These are phyloP conservation scores for Cremastinae sp. DNA, from an alignment of 2,888 invertebrate genomes.

Conservation along the genomic window DNA sequence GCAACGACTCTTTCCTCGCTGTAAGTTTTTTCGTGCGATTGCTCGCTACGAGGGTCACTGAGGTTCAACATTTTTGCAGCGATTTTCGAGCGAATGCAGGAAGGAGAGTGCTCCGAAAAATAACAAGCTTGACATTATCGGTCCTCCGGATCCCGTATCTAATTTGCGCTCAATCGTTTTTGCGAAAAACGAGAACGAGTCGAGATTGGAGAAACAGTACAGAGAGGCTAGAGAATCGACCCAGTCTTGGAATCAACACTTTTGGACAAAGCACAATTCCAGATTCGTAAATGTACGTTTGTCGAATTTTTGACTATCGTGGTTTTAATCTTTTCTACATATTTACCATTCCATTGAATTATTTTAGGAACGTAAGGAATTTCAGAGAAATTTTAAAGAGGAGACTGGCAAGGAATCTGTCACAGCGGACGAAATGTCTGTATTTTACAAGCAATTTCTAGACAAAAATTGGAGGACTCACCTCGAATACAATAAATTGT, in stretches of 20 bases:
- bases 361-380: conserved; percentile 80
- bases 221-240: conserved; percentile 86
- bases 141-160: conserved; percentile 90
- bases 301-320: background rate
- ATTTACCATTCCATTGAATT: background rate
- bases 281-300: conserved; percentile 82
- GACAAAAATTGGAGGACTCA: conserved; percentile 91
- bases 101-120: conserved; percentile 10
- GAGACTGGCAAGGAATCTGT: conserved; percentile 82
- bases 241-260: conserved; percentile 91
- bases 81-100: conserved; percentile 41
- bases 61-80: conserved; percentile 45
- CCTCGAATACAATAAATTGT: conserved; percentile 89
- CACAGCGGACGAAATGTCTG: conserved; percentile 92
- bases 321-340: background rate
- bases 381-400: conserved; percentile 72
- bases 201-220: conserved; percentile 84
- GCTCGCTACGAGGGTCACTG: too few species aligned
- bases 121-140: conserved; percentile 84
- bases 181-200: conserved; percentile 85
- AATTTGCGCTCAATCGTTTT: conserved; percentile 89
- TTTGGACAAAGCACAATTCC: conserved; percentile 91
- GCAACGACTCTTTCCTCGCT: conserved; percentile 8
- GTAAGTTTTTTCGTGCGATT: conserved; percentile 48
- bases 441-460: conserved; percentile 92